Evolutionary conservation across 1,140 invertebrate genomes (phyloP).

Genomic region (Macrobrachium nipponense): DNA sequence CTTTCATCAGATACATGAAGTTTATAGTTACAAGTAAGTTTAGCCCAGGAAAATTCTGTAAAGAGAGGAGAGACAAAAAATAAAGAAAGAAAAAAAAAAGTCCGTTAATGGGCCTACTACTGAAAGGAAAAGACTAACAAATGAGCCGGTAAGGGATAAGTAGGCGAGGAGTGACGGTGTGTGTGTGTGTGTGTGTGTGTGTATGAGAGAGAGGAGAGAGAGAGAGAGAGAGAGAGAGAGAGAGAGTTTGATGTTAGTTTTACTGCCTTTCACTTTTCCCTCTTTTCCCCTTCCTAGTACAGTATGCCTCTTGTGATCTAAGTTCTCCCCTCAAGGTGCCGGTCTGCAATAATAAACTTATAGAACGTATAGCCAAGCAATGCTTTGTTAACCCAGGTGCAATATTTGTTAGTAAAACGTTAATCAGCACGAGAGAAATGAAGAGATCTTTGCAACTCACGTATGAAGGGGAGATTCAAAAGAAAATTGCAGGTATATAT

Average conservation of each 20-base stretch:
- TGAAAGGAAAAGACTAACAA: not conserved
- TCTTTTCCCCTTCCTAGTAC: not conserved
- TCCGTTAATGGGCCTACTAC: not conserved
- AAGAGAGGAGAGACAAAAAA: not conserved
- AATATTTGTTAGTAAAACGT: too few species aligned
- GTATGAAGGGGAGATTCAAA: too few species aligned
- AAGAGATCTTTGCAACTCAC: too few species aligned
- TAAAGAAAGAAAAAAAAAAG: not conserved
- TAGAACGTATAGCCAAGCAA: not conserved
- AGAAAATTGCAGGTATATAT: too few species aligned
- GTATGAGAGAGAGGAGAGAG: slow-evolving; percentile 9
- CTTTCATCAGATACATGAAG: too few species aligned
- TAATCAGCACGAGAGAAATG: too few species aligned
- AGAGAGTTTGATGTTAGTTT: not conserved
- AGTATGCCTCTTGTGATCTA: not conserved
- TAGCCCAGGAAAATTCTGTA: too few species aligned
- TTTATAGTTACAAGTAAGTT: too few species aligned
- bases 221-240: slow-evolving; percentile 1
- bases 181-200: not conserved
- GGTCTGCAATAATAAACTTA: not conserved
- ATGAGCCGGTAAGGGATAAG: not conserved
- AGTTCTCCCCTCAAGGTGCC: not conserved
- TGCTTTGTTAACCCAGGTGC: too few species aligned
- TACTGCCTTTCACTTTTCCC: not conserved
- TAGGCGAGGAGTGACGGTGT: not conserved